Percentiles rank a stretch among this genome's conserved stretches.
Conservation (phyloP, 2,888 invertebrate species). For the Ennomos fuscantarius region DNA sequence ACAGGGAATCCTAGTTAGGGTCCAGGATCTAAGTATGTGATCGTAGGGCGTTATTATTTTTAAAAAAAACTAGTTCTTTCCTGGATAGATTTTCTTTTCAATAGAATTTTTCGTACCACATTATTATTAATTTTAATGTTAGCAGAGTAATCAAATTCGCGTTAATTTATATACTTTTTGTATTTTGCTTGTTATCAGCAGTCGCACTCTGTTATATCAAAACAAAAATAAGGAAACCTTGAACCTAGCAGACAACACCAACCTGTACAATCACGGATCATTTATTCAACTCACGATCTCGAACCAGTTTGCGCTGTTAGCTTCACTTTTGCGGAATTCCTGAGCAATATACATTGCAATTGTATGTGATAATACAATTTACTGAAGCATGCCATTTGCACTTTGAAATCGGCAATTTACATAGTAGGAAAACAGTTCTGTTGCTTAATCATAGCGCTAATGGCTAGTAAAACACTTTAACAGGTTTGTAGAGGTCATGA, state of each 20-base stretch:
- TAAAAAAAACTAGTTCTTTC: too few relatives aligned
- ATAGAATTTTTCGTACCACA: too few relatives aligned
- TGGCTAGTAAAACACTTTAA: slow-evolving; percentile 40
- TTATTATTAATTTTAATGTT: too few relatives aligned
- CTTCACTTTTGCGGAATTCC: slow-evolving; percentile 18
- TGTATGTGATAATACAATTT: slow-evolving; percentile 24
- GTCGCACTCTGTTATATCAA: too few relatives aligned
- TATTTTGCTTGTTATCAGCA: too few relatives aligned
- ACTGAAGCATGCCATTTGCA: slow-evolving; percentile 10
- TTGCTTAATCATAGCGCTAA: slow-evolving; percentile 20
- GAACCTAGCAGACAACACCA: slow-evolving; percentile 3
- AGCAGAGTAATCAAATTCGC: too few relatives aligned
- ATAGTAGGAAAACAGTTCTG: slow-evolving; percentile 8
- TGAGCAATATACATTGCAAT: too few relatives aligned
- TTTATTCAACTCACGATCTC: slow-evolving; percentile 23
- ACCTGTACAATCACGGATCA: slow-evolving; percentile 17
- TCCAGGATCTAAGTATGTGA: too few relatives aligned
- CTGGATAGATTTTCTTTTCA: too few relatives aligned
- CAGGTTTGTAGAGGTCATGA: slow-evolving; percentile 21
- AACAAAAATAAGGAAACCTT: slow-evolving; percentile 2
- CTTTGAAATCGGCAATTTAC: slow-evolving; percentile 13
- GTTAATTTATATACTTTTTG: too few relatives aligned
- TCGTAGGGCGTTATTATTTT: too few relatives aligned
- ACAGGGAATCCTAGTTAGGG: too few relatives aligned
- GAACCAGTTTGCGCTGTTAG: slow-evolving; percentile 17